phyloP scores from a whole-genome alignment of 2,113 vertebrate genomes.

The Archocentrus centrarchus region DNA sequence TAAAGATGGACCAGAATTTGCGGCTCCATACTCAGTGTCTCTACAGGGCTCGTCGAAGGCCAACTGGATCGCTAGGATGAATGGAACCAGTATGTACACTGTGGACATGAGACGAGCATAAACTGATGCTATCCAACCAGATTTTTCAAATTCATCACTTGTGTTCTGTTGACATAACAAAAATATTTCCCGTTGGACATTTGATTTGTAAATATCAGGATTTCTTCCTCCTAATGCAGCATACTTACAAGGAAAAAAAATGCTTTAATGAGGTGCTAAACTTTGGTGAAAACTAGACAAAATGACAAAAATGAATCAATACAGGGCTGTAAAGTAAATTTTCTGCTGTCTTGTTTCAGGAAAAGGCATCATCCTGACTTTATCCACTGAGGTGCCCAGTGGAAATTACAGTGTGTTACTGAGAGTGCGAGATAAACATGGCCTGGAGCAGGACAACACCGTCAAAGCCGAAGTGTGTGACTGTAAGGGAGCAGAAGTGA shows the following conservation, averaged over 20 bases:
- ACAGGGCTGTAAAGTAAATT: neutral
- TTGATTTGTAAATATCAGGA: too few relatives aligned
- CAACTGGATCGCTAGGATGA: conserved; percentile 85
- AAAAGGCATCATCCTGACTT: conserved; percentile 72
- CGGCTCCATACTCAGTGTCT: conserved; percentile 79
- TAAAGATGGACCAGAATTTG: conserved; percentile 83
- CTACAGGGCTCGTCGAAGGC: conserved; percentile 63
- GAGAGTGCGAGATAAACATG: conserved; percentile 78
- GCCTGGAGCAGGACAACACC: conserved; percentile 67
- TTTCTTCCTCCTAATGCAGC: neutral
- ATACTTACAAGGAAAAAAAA: too few relatives aligned
- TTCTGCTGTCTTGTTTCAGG: conserved; percentile 45
- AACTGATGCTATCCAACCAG: neutral
- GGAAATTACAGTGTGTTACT: conserved; percentile 82
- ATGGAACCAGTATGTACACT: conserved; percentile 71
- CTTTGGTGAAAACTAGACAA: neutral
- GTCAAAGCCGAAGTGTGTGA: conserved; percentile 85
- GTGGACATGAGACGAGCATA: neutral
- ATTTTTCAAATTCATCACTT: too few relatives aligned
- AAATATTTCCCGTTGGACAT: too few relatives aligned
- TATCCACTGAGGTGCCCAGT: conserved; percentile 64
- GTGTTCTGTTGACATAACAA: too few relatives aligned
- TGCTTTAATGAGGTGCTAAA: neutral
- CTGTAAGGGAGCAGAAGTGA: conserved; percentile 73
- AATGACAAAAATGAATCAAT: neutral